Evolutionary conservation across 2,113 vertebrate genomes (phyloP).

Genomic region (Nesoenas mayeri): DNA sequence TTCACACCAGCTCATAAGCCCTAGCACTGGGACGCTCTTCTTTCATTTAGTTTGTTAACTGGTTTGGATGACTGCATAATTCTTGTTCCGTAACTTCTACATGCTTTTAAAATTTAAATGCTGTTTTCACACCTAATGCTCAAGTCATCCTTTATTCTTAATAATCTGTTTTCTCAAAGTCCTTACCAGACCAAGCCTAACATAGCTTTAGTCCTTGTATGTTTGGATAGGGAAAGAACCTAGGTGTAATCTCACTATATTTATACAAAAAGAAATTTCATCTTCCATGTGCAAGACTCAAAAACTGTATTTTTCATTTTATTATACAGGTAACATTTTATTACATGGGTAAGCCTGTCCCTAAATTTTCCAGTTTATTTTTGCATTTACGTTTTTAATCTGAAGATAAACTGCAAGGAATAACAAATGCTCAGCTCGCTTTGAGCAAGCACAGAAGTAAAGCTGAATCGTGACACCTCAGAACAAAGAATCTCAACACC

Average conservation of each 20-base stretch:
- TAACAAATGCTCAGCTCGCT: background rate
- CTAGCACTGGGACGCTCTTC: background rate
- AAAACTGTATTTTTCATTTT: background rate
- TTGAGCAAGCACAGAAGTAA: background rate
- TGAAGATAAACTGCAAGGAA: background rate
- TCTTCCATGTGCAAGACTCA: background rate
- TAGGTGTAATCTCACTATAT: background rate
- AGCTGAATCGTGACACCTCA: background rate
- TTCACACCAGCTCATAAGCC: background rate
- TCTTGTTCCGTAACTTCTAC: background rate
- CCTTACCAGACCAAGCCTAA: background rate
- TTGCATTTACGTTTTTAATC: background rate
- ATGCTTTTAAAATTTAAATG: background rate
- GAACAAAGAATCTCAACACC: background rate
- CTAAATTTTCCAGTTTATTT: background rate
- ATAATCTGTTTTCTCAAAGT: background rate
- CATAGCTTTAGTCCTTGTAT: background rate
- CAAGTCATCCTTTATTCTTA: background rate
- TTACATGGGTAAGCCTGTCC: background rate
- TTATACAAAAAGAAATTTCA: background rate
- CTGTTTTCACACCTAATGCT: fast-evolving
- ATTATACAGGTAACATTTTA: background rate
- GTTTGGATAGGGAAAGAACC: background rate
- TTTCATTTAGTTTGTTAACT: background rate
- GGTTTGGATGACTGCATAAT: background rate